Evolutionary conservation across 2,888 invertebrate species (phyloP).

Genomic region (Ochropleura plecta): DNA sequence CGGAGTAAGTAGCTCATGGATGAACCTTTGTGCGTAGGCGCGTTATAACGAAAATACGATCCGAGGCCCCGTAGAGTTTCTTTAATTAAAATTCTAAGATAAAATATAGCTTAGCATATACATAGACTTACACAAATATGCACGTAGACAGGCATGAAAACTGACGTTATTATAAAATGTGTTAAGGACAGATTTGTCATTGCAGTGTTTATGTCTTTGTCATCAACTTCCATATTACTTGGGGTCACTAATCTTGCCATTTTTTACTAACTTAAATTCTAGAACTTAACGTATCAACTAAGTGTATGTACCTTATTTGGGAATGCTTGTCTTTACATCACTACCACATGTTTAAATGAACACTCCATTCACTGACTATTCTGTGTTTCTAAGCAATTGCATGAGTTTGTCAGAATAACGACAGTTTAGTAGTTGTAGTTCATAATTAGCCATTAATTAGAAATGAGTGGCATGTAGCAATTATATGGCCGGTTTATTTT

Average conservation of each 20-base stretch:
- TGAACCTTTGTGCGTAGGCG: not conserved
- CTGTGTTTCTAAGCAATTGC: not conserved
- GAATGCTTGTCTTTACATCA: not conserved
- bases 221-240: not conserved
- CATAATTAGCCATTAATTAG: slow-evolving; percentile 14
- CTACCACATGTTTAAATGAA: not conserved
- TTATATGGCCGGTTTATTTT: slow-evolving; percentile 25
- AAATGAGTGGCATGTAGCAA: slow-evolving; percentile 26
- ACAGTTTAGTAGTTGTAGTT: not conserved
- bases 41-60: too few relatives aligned
- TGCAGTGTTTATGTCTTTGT: not conserved
- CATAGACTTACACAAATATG: too few relatives aligned
- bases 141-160: not conserved
- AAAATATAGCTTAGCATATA: too few relatives aligned
- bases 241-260: not conserved
- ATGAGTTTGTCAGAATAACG: slow-evolving; percentile 7
- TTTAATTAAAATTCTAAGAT: too few relatives aligned
- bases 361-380: slow-evolving; percentile 2
- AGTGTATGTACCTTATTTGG: not conserved
- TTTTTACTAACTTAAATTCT: not conserved
- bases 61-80: too few relatives aligned
- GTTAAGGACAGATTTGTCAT: not conserved
- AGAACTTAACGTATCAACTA: too few relatives aligned
- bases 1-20: slow-evolving; percentile 4
- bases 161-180: not conserved